Evolutionary conservation across 2,888 invertebrate species (phyloP).

Genomic region (Drosophila austrosaltans): DNA sequence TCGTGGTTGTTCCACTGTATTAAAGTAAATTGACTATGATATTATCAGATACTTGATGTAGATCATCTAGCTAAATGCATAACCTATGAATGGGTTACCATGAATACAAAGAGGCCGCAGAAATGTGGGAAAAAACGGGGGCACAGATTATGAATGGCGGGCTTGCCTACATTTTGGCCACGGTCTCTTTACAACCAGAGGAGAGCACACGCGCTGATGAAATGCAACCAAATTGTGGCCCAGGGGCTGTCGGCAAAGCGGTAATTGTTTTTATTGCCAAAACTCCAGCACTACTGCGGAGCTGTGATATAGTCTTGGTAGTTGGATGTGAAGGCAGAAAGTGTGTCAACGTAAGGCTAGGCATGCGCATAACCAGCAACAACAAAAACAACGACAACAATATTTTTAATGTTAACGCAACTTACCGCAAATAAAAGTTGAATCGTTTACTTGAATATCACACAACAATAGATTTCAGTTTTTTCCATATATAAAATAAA

Average conservation of each 20-base stretch:
- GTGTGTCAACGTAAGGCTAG: conserved; percentile 69
- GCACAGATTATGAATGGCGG: conserved; percentile 37
- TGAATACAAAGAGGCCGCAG: not conserved
- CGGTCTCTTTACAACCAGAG: conserved; percentile 19
- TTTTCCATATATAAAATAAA: conserved; percentile 38
- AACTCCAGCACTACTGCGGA: conserved; percentile 24
- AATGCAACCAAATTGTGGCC: conserved; percentile 53
- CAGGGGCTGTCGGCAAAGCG: conserved; percentile 26
- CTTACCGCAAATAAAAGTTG: conserved; percentile 61
- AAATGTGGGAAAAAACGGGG: not conserved
- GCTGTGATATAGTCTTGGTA: conserved; percentile 20
- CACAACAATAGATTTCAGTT: conserved; percentile 38
- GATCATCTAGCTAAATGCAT: conserved; percentile 9
- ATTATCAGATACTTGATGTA: conserved; percentile 1
- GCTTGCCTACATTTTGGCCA: conserved; percentile 9
- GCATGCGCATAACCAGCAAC: conserved; percentile 63
- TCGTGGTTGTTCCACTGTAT: conserved; percentile 5
- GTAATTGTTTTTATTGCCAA: conserved; percentile 76
- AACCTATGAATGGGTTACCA: conserved; percentile 2
- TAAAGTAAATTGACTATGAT: not conserved
- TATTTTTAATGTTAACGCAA: conserved; percentile 42
- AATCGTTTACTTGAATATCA: conserved; percentile 28
- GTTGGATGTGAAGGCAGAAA: conserved; percentile 58
- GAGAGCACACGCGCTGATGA: conserved; percentile 57
- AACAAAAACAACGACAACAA: conserved; percentile 26